phyloP scores from a whole-genome alignment of 2,113 vertebrate species.

The Phylloscopus trochiloides region DNA sequence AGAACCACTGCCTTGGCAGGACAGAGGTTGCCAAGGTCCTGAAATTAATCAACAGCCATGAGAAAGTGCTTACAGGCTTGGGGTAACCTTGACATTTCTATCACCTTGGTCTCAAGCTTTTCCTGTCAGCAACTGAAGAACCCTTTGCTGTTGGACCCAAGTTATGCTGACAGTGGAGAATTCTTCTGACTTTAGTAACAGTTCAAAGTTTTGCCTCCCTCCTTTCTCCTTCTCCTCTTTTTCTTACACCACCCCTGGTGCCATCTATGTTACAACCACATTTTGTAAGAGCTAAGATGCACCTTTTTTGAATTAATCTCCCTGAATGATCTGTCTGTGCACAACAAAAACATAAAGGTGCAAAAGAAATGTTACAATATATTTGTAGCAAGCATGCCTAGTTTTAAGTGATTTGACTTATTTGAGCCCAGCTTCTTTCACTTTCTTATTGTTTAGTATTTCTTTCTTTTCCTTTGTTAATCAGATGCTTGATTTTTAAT shows the following conservation, averaged over 20 bases:
- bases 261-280: background rate
- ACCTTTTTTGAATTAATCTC: background rate
- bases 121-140: background rate
- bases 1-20: background rate
- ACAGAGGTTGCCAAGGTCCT: background rate
- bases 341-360: background rate
- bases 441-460: background rate
- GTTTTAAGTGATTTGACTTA: background rate
- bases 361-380: background rate
- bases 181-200: background rate
- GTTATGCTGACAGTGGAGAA: background rate
- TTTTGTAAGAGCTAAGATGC: background rate
- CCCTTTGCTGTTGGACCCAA: background rate
- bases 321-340: background rate
- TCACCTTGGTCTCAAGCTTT: background rate
- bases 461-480: background rate
- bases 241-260: background rate
- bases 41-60: background rate
- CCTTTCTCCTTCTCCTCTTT: background rate
- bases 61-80: background rate
- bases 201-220: background rate
- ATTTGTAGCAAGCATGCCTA: background rate
- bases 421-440: background rate
- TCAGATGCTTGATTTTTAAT: background rate
- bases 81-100: accelerated